These are phyloP conservation scores for Ailurus styani DNA, from an alignment of 2,113 vertebrate species.

Conservation along the genomic window DNA sequence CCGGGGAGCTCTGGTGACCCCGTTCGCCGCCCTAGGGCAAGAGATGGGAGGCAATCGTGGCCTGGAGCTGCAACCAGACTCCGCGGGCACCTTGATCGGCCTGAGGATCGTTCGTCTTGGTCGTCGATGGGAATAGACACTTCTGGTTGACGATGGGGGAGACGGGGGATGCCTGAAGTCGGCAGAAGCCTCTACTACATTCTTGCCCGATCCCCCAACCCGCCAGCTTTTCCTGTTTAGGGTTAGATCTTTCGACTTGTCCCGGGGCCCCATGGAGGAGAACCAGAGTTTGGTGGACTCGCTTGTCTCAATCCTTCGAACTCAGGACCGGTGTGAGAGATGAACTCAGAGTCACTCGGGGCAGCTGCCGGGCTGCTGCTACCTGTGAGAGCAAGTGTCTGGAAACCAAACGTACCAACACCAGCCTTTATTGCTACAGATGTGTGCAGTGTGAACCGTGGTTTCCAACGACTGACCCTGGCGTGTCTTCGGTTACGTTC, in stretches of 20 bases:
- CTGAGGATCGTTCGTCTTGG: background rate
- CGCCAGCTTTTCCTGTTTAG: background rate
- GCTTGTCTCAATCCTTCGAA: background rate
- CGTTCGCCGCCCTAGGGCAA: background rate
- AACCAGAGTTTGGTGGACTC: background rate
- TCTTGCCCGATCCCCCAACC: background rate
- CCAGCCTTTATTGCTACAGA: background rate
- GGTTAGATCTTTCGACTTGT: background rate
- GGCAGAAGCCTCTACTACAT: background rate
- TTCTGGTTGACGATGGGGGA: background rate
- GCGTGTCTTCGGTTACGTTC: background rate
- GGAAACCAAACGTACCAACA: background rate
- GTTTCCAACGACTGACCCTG: background rate
- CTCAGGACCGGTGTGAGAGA: background rate
- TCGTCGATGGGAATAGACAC: background rate
- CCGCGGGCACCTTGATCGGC: background rate
- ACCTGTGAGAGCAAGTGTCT: slow-evolving; percentile 9
- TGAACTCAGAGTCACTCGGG: background rate
- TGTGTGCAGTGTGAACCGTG: background rate
- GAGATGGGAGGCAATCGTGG: background rate
- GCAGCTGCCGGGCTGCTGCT: background rate
- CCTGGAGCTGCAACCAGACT: background rate
- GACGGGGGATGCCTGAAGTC: background rate
- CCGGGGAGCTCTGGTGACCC: background rate
- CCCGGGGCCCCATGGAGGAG: background rate